Conservation (phyloP, 2,113 vertebrate genomes). For the Hemiprocne comata region DNA sequence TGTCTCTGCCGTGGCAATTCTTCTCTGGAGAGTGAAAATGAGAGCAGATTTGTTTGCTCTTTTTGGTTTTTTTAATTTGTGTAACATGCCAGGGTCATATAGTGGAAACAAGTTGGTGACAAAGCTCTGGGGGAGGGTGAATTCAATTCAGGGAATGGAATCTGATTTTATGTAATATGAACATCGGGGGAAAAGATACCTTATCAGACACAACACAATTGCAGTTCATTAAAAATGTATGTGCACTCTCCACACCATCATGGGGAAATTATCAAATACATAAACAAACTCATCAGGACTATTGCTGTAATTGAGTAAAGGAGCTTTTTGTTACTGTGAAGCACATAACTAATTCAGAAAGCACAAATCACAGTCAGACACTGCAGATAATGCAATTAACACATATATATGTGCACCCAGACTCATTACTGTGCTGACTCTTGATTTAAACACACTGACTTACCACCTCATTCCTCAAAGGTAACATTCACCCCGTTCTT, state of each 20-base stretch:
- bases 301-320: constrained; percentile 21
- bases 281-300: constrained; percentile 26
- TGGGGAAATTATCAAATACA: constrained; percentile 17
- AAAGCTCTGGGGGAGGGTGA: neutral
- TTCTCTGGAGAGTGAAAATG: neutral
- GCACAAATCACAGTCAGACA: neutral
- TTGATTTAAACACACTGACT: neutral
- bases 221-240: constrained; percentile 17
- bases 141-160: neutral
- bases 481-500: neutral
- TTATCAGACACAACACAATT: neutral
- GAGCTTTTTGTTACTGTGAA: neutral
- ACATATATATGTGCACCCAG: neutral
- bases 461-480: constrained; percentile 2
- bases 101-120: neutral
- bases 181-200: neutral
- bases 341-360: constrained; percentile 8
- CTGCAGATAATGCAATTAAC: neutral
- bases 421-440: neutral
- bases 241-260: neutral
- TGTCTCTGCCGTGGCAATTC: neutral
- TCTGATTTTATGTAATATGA: neutral
- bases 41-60: neutral
- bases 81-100: neutral
- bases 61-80: neutral